phyloP scores from a whole-genome alignment of 2,113 vertebrate species.

The Plecotus auritus region DNA sequence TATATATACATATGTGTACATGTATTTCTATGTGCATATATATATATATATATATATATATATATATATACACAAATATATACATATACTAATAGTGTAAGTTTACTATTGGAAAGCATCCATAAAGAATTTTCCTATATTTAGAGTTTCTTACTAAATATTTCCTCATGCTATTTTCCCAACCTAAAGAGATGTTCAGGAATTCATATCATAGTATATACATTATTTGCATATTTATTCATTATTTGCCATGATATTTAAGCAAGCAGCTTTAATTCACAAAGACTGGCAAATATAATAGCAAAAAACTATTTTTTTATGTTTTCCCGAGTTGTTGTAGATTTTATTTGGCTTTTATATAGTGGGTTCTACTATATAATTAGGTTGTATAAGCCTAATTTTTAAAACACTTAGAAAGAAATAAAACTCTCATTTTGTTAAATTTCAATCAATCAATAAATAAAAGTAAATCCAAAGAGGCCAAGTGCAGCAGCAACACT shows the following conservation, averaged over 20 bases:
- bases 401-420: background rate
- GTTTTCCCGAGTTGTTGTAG: background rate
- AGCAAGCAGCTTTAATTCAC: constrained; percentile 41
- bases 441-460: background rate
- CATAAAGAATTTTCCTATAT: background rate
- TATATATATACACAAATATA: background rate
- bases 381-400: background rate
- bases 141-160: background rate
- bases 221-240: background rate
- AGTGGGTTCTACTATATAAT: background rate
- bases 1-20: background rate
- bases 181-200: background rate
- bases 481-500: no score
- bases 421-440: background rate
- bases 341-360: background rate
- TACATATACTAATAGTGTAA: background rate
- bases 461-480: background rate
- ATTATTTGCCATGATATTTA: background rate
- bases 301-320: background rate
- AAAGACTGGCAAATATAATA: background rate
- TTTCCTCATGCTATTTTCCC: background rate
- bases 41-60: no score
- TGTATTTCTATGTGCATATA: background rate
- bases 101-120: background rate
- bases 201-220: background rate